Evolutionary conservation across 2,888 invertebrate species (phyloP), one percentile per base, ranked within the genome.

Genomic region (Drosophila nigricruria): DNA sequence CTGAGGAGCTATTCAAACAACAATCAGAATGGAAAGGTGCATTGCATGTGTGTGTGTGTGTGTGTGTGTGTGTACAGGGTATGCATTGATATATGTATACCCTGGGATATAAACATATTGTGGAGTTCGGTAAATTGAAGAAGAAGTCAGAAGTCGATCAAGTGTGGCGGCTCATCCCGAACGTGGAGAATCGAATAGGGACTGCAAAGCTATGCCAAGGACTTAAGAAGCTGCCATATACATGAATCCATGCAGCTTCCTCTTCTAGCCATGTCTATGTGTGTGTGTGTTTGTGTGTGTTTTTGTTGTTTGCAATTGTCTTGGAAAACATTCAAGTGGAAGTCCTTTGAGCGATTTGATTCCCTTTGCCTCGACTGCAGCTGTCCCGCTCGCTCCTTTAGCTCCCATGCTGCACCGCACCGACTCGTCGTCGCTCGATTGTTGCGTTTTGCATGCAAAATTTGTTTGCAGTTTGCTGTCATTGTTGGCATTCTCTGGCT

Each of bases 61-160:
- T 18, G 8, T 23, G 14, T 27, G 16, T 32, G 16, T 40, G 16
- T 27, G 10, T 43, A n/a, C 10, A 16, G 18, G 30, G 43, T 23
- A 40, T 50, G 43, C 34, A 25, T 50, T 25, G 45, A 30, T 10
- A 30, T n/a, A n/a, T 40, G 12, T 12, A 34, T 52, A 52, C 34
- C 52, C 52, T 36, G 32, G 32, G 18, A 52, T n/a, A 9, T 20
- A n/a, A 52, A 20, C 20, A 50, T 34, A 50, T 50, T 50, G 52
- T 34, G 36, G 5, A 36, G 52, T 50, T 78, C 79, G 88, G 61
- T 84, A 81, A 82, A 87, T 87, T 82, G 76, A 9, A 16, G 27
- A n/a, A 52, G 36, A 75, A 83, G 88, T 84, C 84, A 84, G 73
- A 84, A 84, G 89, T 88, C 89, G 89, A 83, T 88, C 81, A 81